These are phyloP conservation scores for Heliocidaris erythrogramma DNA, from an alignment of 35 echinoderm and acorn worm species.

Conservation along the genomic window DNA sequence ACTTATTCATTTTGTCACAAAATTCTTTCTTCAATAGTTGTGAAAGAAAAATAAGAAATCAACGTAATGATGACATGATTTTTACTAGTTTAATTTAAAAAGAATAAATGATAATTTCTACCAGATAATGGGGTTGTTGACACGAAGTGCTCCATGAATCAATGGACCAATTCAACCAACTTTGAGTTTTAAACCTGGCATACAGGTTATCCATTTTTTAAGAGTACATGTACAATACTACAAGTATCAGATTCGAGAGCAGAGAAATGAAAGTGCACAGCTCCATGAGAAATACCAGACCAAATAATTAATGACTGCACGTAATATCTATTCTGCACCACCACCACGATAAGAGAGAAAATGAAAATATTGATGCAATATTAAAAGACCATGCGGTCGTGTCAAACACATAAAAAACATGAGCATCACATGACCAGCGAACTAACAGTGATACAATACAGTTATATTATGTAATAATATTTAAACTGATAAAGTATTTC, in stretches of 20 bases:
- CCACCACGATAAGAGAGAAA: neutral
- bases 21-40: no score
- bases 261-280: neutral
- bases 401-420: neutral
- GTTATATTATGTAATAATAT: neutral
- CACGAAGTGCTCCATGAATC: neutral
- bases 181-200: neutral
- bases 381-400: neutral
- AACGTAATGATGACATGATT: neutral
- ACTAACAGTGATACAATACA: neutral
- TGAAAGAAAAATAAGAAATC: no score
- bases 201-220: neutral
- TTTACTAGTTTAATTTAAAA: neutral
- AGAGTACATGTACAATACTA: neutral
- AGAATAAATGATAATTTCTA: neutral
- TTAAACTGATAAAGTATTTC: neutral
- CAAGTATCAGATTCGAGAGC: no score
- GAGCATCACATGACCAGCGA: neutral
- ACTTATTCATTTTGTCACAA: no score
- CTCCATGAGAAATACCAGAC: conserved; percentile 21
- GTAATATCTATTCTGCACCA: neutral
- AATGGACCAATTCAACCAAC: neutral
- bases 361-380: neutral
- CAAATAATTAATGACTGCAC: neutral
- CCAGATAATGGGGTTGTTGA: neutral